Evolutionary conservation across 2,888 invertebrate species (phyloP), one percentile per base, ranked within the genome.

Genomic region (Drosophila eohydei): DNA sequence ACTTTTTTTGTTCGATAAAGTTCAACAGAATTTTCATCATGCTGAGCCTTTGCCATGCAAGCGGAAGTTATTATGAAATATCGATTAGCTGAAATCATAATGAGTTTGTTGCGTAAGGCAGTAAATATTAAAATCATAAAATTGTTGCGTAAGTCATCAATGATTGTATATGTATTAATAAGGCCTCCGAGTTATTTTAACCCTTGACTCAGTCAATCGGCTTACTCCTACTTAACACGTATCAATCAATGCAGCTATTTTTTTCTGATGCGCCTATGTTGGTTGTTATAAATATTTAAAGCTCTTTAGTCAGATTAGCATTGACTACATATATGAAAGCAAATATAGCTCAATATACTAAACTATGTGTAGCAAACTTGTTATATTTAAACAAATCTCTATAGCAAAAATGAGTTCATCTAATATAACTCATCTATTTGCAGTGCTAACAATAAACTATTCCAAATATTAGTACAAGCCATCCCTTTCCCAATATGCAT

Each of bases 1-100:
- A 64, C 34, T 78, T 60, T 73, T 61, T 46, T 28, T 38, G 9
- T 38, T 28, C 3, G 3, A 30, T 28, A 54, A 63, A 50, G 41
- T 63, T 78, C 21, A 51, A 46, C 55, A 32, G 58, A 48, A 48
- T 41, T 63, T 44, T 44, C 50, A 36, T 7, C 28, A 26, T 5
- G 9, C 48, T 30, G 1, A 21, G 21, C 12, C 16, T 7, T 36
- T 21, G 1, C 11, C 11, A 16, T 16, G 2, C 8, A 52, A 12
- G 52, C 26, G n/a, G 38, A 54, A 38, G 3, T 28, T 12, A n/a
- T 38, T 11, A 6, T n/a, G 38, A 26, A 26, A 28, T 54, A 55
- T 55, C 16, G 41, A 55, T 55, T 41, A 16, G 12, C 41, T 40
- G 4, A 34, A 14, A 4, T 26, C 14, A 26, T 38, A 28, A 36